phyloP scores from a whole-genome alignment of 2,113 vertebrate species.

The Phyllostomus discolor region DNA sequence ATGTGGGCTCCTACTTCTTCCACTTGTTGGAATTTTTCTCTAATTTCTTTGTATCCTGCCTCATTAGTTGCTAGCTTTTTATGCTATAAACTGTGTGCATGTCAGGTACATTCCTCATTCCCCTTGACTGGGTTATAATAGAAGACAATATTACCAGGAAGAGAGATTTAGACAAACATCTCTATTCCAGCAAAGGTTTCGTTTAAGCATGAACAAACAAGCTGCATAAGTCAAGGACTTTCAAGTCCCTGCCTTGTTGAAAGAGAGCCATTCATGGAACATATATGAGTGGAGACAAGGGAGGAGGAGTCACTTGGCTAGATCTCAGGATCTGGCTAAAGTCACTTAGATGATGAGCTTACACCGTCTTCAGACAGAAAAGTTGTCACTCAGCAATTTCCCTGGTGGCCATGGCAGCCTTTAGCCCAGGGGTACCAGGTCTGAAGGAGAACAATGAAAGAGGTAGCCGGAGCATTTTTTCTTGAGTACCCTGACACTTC shows the following conservation, averaged over 20 bases:
- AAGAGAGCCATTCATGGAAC: conserved; percentile 35
- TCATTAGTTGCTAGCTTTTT: neutral
- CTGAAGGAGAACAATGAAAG: neutral
- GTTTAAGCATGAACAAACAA: conserved; percentile 24
- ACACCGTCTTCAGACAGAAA: neutral
- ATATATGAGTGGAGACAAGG: neutral
- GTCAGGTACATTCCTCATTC: neutral
- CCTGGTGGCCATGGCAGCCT: neutral
- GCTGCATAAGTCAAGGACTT: conserved; percentile 22
- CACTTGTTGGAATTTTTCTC: neutral
- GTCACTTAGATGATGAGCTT: neutral
- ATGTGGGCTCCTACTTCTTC: neutral
- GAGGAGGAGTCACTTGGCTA: neutral
- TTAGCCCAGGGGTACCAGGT: neutral
- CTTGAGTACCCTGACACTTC: neutral
- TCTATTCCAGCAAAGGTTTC: conserved; percentile 31
- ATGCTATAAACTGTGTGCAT: neutral
- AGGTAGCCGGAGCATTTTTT: neutral
- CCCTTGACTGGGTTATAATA: neutral
- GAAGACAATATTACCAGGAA: conserved; percentile 12
- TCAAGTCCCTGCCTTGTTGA: conserved; percentile 16
- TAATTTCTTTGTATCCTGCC: neutral
- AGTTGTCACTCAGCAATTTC: neutral
- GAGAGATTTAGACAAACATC: conserved; percentile 12
- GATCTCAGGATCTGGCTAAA: neutral